These are phyloP conservation scores for Drosophila mettleri DNA, from an alignment of 2,888 invertebrate species.

Conservation along the genomic window DNA sequence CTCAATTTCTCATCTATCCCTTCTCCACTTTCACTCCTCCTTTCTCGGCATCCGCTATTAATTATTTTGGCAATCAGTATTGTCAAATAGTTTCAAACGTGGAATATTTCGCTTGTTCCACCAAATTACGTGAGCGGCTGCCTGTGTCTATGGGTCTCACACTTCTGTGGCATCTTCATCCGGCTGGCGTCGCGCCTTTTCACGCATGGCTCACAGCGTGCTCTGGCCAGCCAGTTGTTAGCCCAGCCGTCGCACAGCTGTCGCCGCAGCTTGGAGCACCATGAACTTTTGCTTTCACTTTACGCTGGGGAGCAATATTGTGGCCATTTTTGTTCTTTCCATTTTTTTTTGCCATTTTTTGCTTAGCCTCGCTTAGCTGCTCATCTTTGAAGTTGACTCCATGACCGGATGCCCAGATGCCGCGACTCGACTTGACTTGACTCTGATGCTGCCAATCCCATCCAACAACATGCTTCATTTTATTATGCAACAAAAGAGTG, in stretches of 20 bases:
- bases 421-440: constrained; percentile 40
- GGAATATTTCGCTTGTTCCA: not conserved
- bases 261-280: constrained; percentile 15
- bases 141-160: not conserved
- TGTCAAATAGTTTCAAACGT: not conserved
- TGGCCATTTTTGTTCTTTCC: constrained; percentile 38
- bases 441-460: constrained; percentile 46
- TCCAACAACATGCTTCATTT: constrained; percentile 72
- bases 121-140: not conserved
- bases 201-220: not conserved
- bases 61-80: not conserved
- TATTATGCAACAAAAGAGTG: constrained; percentile 68
- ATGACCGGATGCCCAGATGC: constrained; percentile 53
- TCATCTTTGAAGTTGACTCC: constrained; percentile 47
- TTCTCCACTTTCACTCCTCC: not conserved
- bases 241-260: constrained; percentile 23
- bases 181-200: constrained; percentile 4
- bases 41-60: no score
- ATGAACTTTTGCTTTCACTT: constrained; percentile 83
- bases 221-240: not conserved
- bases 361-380: constrained; percentile 12
- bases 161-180: not conserved
- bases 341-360: no score
- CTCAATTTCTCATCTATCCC: not conserved
- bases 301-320: constrained; percentile 71